Base-by-base conservation (phyloP, 2,888 invertebrate genomes). In the Pyrrhia umbra region DNA sequence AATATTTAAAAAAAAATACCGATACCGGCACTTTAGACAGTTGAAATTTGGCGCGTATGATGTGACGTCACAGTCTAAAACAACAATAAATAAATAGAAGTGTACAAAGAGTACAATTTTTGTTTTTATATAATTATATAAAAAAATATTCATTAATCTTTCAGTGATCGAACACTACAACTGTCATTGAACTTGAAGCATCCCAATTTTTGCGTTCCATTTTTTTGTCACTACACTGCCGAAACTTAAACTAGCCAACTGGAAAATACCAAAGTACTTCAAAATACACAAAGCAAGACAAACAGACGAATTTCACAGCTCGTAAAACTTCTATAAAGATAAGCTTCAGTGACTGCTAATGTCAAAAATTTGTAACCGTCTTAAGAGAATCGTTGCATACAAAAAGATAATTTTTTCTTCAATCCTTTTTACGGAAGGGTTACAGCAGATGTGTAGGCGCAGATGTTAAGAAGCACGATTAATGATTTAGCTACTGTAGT, bases 381-480 rank as follows among this genome's bases (percentile, higher is more conserved):
- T 68, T 69, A 45, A 72, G 69, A 71, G 68, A 74, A 76, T 62
- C 67, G 59, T 73, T 74, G 68, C 66, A 42, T 21, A 67, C 42
- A 74, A 77, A 58, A 62, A 69, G 18, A 20, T 40, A 34, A 34
- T 72, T 83, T 83, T 82, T 81, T 64, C 60, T 76, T 58, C 69
- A 82, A 85, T 77, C 67, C 67, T 81, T 87, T 86, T 85, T 84
- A 71, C 75, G 75, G 85, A 89, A 84, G 87, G 87, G 87, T 86
- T 81, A 74, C 67, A 81, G 90, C 94, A 93, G 94, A 92, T 94
- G 94, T 79, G 83, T 86, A 85, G 86, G 82, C 77, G 85, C 90
- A 90, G 89, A 90, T 90, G 90, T 68, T 39, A 68, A 61, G 75
- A 37, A 52, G 72, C 73, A 70, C 83, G 87, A 91, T 90, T 91